Evolutionary conservation across 2,888 invertebrate species (phyloP).

Genomic region (Morpho helenor): DNA sequence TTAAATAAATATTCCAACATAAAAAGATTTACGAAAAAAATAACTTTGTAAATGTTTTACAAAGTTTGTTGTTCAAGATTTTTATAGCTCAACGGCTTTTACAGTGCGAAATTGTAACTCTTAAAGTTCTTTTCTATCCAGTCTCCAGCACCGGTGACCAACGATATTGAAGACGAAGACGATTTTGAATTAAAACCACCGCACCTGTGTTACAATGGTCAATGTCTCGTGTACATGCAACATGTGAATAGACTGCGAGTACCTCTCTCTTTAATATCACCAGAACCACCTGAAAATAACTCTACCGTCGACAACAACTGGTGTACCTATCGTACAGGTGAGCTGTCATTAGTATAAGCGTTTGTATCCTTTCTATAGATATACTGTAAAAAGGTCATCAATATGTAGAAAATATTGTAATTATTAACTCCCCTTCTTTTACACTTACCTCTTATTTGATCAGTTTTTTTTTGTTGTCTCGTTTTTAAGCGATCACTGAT

Average conservation of each 20-base stretch:
- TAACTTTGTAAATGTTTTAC: no score
- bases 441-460: no score
- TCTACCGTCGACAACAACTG: slow-evolving; percentile 67
- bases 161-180: slow-evolving; percentile 48
- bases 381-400: no score
- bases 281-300: slow-evolving; percentile 49
- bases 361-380: no score
- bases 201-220: slow-evolving; percentile 63
- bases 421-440: no score
- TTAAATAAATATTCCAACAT: not conserved
- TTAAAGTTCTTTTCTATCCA: slow-evolving; percentile 8
- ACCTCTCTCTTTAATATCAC: slow-evolving; percentile 56
- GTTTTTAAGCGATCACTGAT: no score
- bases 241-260: slow-evolving; percentile 54
- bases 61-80: no score
- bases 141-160: slow-evolving; percentile 29
- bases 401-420: no score
- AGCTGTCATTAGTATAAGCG: slow-evolving; percentile 16
- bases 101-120: not conserved
- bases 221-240: slow-evolving; percentile 66
- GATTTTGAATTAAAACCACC: slow-evolving; percentile 58
- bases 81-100: not conserved
- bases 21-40: not conserved
- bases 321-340: slow-evolving; percentile 81
- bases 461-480: no score